phyloP scores from a whole-genome alignment of 2,888 invertebrate species.

The Ashinkailepas kermadecensis region DNA sequence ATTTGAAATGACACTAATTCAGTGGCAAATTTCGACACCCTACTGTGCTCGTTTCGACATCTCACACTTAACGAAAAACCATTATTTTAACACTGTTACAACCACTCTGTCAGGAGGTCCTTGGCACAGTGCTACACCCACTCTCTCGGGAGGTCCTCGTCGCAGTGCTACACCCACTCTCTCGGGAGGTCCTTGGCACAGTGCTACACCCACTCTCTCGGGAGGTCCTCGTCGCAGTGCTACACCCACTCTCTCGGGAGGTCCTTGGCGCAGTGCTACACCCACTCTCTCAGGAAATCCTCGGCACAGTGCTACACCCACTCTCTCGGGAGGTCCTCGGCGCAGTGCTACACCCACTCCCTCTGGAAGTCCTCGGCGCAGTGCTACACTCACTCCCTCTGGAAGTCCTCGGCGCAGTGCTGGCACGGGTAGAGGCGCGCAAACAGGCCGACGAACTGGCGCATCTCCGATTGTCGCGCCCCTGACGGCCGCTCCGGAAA shows the following conservation, averaged over 20 bases:
- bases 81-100: too few relatives aligned
- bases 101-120: too few relatives aligned
- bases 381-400: slow-evolving; percentile 24
- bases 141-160: too few relatives aligned
- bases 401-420: slow-evolving; percentile 77
- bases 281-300: slow-evolving; percentile 53
- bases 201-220: too few relatives aligned
- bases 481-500: slow-evolving; percentile 75
- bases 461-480: slow-evolving; percentile 65
- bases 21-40: too few relatives aligned
- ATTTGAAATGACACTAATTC: too few relatives aligned
- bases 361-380: background rate
- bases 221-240: too few relatives aligned
- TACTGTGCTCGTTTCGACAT: too few relatives aligned
- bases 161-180: too few relatives aligned
- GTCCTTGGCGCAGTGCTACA: background rate
- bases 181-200: too few relatives aligned
- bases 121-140: too few relatives aligned
- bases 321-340: background rate
- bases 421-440: slow-evolving; percentile 89
- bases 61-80: too few relatives aligned
- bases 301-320: slow-evolving; percentile 60
- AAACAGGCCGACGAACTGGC: slow-evolving; percentile 69
- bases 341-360: background rate
- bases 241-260: background rate